Evolutionary conservation across 2,797 vertebrate species (phyloP), one percentile per base, ranked within the genome.

Genomic region (Coreius guichenoti): DNA sequence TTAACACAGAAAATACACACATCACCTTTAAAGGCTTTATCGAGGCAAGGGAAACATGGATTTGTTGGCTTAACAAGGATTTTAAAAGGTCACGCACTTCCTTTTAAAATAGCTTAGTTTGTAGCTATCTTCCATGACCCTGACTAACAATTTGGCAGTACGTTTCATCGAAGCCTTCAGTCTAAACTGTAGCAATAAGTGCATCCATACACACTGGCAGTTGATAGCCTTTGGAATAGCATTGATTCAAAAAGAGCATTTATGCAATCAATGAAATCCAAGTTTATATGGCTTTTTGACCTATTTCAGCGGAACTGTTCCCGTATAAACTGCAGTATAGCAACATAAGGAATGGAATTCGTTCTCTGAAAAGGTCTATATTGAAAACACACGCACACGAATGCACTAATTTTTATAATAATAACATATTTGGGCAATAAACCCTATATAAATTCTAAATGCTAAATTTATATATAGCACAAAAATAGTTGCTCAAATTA

Each of bases 251-350:
- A 86, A 68, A 80, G 36, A 47, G 47, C n/a, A 80, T 86, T 84
- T 65, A 79, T 61, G 21, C 79, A 78, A 67, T 83, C 80, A 82
- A 70, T 31, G 8, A 81, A 63, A 78, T 77, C 43, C 23, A 79
- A 19, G 75, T 49, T 70, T 80, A 63, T 86, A 86, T 90, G 90
- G 90, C 87, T 88, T 89, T 88, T 89, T 74, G 87, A 85, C 82
- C 84, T 84, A 85, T 81, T 49, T 69, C 33, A 76, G 84, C 9
- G 29, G 19, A 82, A 80, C 63, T 63, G 36, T 87, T 76, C 75
- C 81, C 47, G 43, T 33, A 80, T 82, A 81, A 81, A 82, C 74
- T 79, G 39, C 81, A 85, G 61, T 43, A 11, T 68, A 79, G 72
- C 79, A 79, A 43, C 33, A 68, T 75, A 78, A 33, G 68, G 77